phyloP scores from a whole-genome alignment of 2,797 vertebrate genomes.

The Leuciscus waleckii region DNA sequence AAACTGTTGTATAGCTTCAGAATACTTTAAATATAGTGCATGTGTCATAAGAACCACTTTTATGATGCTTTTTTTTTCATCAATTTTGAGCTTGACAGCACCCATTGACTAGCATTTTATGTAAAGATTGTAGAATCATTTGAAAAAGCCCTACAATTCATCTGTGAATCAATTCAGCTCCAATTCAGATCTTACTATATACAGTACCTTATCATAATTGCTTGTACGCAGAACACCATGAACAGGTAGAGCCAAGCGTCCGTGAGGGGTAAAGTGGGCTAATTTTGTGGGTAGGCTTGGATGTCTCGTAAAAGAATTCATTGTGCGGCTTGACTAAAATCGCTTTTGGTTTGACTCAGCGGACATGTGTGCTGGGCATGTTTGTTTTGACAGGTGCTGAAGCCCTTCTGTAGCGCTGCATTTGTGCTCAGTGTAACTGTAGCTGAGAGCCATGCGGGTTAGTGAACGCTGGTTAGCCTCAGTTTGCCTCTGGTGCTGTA shows the following conservation, averaged over 20 bases:
- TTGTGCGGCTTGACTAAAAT: slow-evolving; percentile 1
- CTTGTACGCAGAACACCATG: background rate
- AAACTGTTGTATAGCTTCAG: background rate
- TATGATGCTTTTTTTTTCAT: too few relatives aligned
- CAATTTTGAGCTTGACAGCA: background rate
- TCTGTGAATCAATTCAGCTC: background rate
- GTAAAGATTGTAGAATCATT: background rate
- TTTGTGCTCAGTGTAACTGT: slow-evolving; percentile 26
- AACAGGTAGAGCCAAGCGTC: background rate
- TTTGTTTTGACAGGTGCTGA: slow-evolving; percentile 32
- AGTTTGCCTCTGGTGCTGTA: background rate
- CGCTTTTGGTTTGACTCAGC: slow-evolving; percentile 16
- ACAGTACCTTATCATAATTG: background rate
- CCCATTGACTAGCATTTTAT: background rate
- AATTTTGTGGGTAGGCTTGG: background rate
- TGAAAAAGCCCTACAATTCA: background rate
- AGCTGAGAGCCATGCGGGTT: slow-evolving; percentile 12
- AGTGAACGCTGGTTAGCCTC: background rate
- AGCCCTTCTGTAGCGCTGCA: background rate
- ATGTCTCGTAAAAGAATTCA: background rate
- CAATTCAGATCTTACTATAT: background rate
- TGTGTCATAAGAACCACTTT: background rate
- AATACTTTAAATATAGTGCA: background rate
- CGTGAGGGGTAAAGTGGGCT: background rate
- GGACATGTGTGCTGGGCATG: slow-evolving; percentile 9